A percentile compares a stretch with the other conserved stretches of the same genome.
These are phyloP conservation scores for Nasonia longicornis DNA, from an alignment of 1,140 invertebrate species.

Conservation along the genomic window DNA sequence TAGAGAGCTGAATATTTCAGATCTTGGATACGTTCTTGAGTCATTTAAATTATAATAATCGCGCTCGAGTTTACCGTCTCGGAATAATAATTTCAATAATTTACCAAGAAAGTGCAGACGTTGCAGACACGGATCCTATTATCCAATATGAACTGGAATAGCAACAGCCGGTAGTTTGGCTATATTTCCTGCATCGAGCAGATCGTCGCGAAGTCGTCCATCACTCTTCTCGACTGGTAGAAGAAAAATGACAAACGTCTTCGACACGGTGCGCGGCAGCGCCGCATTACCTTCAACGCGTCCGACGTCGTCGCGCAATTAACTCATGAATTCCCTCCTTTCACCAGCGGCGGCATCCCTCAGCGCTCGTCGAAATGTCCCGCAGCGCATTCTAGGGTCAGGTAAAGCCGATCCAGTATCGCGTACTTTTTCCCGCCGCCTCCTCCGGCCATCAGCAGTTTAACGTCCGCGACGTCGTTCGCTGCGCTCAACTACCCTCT, in stretches of 20 bases:
- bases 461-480: conserved; percentile 11
- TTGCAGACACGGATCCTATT: no score
- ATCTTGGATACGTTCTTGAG: no score
- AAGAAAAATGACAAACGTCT: not conserved
- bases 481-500: not conserved
- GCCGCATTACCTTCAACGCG: no score
- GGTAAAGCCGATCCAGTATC: not conserved
- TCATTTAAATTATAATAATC: no score
- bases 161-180: no score
- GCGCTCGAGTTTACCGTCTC: no score
- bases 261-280: not conserved
- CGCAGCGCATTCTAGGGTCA: conserved; percentile 18
- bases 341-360: not conserved
- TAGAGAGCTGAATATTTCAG: no score
- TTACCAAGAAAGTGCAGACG: no score
- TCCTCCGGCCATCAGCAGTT: not conserved
- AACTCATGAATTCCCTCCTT: not conserved
- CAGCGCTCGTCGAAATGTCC: conserved; percentile 1
- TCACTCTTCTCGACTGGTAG: not conserved
- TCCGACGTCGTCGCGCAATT: conserved; percentile 6
- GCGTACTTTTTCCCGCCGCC: not conserved
- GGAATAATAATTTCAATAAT: no score
- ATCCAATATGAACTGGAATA: no score
- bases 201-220: no score
- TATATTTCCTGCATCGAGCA: no score